Base-by-base conservation (phyloP, 2,113 vertebrate genomes). In the Nothocercus julius region DNA sequence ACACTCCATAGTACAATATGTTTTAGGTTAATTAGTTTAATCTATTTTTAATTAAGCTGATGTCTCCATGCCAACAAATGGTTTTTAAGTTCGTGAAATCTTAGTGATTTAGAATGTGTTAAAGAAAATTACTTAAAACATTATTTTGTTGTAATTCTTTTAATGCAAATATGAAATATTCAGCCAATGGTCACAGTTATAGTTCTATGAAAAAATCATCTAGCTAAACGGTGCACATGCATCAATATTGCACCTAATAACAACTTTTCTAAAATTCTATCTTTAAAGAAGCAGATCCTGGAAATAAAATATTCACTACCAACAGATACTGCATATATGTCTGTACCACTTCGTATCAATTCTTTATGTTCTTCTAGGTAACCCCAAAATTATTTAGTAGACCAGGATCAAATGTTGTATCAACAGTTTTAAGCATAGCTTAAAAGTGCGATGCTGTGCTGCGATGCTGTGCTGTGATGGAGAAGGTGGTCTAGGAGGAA, bases 11-110 rank as follows among this genome's bases (percentile, higher is more conserved):
- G 75, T 82, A 95, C 87, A 91, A 96, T 95, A 96, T 95, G 92
- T 94, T 98, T 98, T 97, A 97, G 94, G 96, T 96, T 98, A 98
- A 98, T 98, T 98, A 97, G 78, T 96, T 97, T 97, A 98, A 98
- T 97, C 62, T 85, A 97, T 86, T 97, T 98, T 98, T 97, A 98
- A 98, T 97, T 97, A 97, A 96, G 87, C 69, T 96, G 78, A 96
- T 90, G 95, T 97, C 97, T 97, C 98, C 93, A 98, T 98, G 97
- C 86, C 98, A 97, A 97, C 97, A 97, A 97, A 98, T 98, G 97
- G 83, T 44, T 97, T 97, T 96, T 96, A 97, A 98, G 97, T 97
- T 93, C 83, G 89, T 85, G 85, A 97, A 97, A 96, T 95, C 95
- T 96, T 89, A 78, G 64, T 96, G 72, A 96, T 96, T 95, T 92